Conservation (phyloP, 2,797 vertebrate genomes). For the Tiaroga cobitis region DNA sequence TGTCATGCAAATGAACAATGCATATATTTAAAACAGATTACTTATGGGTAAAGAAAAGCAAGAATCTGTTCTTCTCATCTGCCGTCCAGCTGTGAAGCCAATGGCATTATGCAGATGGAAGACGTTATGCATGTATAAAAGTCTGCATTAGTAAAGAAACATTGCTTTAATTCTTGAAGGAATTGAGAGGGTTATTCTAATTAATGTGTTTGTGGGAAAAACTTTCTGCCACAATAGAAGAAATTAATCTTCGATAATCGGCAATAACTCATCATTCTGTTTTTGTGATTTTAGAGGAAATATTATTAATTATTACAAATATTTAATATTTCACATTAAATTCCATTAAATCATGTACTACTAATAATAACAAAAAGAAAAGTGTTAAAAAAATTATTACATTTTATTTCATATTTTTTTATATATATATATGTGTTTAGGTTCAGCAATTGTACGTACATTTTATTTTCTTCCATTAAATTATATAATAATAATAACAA, state of each 20-base stretch:
- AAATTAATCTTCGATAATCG: too few species aligned
- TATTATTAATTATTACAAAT: neutral
- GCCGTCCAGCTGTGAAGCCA: neutral
- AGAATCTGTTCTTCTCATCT: neutral
- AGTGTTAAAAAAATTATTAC: neutral
- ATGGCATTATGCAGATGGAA: neutral
- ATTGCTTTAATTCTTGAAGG: neutral
- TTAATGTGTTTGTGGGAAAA: neutral
- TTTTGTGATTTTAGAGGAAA: neutral
- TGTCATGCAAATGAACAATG: constrained; percentile 18
- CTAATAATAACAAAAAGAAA: neutral
- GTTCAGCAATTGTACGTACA: neutral
- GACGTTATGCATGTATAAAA: constrained; percentile 18
- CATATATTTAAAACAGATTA: neutral
- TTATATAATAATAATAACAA: neutral
- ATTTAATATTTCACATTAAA: too few species aligned
- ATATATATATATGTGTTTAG: neutral
- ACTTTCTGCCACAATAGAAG: neutral
- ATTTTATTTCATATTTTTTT: neutral
- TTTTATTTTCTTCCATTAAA: neutral
- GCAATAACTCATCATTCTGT: neutral
- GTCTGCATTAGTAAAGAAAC: constrained; percentile 21
- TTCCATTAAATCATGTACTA: neutral
- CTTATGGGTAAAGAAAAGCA: neutral
- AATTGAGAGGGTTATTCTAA: neutral